Percentiles rank a stretch among this genome's conserved stretches.
These are phyloP conservation scores for Laticauda laticaudata DNA, from an alignment of 2,113 vertebrate species.

Conservation along the genomic window DNA sequence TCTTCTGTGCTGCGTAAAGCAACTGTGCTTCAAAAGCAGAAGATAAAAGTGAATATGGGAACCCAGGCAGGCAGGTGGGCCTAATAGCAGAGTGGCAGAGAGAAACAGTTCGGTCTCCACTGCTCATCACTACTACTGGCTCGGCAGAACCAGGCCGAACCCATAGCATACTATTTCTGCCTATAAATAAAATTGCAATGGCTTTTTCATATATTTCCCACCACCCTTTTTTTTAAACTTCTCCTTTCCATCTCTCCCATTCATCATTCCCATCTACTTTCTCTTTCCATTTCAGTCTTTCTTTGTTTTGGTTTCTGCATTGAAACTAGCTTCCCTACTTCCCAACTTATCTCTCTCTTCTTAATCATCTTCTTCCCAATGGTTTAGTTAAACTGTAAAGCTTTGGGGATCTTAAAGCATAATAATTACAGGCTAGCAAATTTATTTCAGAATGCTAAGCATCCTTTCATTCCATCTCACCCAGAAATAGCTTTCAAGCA, in stretches of 20 bases:
- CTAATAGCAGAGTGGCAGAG: too few species aligned
- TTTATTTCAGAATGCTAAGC: background rate
- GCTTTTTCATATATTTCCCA: background rate
- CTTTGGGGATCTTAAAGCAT: background rate
- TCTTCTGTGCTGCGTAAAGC: too few species aligned
- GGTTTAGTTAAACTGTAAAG: background rate
- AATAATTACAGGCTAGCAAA: background rate
- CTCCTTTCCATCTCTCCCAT: background rate
- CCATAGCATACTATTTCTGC: background rate
- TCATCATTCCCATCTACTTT: background rate
- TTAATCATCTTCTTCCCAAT: background rate
- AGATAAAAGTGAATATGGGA: too few species aligned
- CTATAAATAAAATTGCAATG: background rate
- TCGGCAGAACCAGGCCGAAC: too few species aligned
- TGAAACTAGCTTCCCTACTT: background rate
- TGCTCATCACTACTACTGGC: too few species aligned
- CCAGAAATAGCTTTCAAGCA: background rate
- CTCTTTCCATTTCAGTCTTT: background rate
- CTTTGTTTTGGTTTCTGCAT: background rate
- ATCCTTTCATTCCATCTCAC: background rate
- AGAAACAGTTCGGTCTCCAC: too few species aligned
- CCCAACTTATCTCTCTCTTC: background rate
- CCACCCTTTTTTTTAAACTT: background rate
- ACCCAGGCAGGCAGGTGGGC: too few species aligned
- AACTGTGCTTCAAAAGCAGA: too few species aligned